Evolutionary conservation across 2,888 invertebrate genomes (phyloP).

Genomic region (Tanytarsus gracilentus): DNA sequence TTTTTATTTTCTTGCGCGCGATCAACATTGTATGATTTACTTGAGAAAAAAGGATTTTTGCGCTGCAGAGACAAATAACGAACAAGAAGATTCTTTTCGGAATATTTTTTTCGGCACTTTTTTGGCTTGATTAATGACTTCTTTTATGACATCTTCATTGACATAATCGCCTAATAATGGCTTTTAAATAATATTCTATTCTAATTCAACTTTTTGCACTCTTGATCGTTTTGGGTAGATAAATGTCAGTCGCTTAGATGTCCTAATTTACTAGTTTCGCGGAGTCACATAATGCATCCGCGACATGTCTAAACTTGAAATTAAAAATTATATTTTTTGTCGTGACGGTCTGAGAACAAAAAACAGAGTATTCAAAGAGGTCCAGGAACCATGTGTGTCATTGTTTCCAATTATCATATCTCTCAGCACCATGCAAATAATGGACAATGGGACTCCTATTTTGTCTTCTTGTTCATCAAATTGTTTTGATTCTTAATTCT

Average conservation of each 20-base stretch:
- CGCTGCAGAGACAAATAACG: not conserved
- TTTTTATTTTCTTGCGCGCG: not conserved
- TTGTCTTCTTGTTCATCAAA: no score
- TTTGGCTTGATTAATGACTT: no score
- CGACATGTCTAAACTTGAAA: no score
- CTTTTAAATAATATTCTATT: no score
- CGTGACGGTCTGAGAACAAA: not conserved
- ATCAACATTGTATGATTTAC: not conserved
- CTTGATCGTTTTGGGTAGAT: no score
- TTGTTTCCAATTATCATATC: conserved; percentile 26
- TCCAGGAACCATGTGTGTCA: not conserved
- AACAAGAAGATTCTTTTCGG: not conserved
- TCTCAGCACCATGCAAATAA: conserved; percentile 23
- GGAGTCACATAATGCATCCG: no score
- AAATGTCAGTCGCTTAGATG: no score
- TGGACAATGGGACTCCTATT: not conserved
- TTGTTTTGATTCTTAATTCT: conserved; percentile 22
- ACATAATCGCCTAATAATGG: no score
- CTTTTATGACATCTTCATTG: no score
- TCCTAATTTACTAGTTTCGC: no score
- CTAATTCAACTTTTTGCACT: no score
- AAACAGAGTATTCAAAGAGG: not conserved
- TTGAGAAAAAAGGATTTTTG: not conserved
- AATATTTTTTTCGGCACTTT: not conserved
- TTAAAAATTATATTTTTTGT: no score